Evolutionary conservation across 2,113 vertebrate species (phyloP).

Genomic region (Cyprinus carpio): DNA sequence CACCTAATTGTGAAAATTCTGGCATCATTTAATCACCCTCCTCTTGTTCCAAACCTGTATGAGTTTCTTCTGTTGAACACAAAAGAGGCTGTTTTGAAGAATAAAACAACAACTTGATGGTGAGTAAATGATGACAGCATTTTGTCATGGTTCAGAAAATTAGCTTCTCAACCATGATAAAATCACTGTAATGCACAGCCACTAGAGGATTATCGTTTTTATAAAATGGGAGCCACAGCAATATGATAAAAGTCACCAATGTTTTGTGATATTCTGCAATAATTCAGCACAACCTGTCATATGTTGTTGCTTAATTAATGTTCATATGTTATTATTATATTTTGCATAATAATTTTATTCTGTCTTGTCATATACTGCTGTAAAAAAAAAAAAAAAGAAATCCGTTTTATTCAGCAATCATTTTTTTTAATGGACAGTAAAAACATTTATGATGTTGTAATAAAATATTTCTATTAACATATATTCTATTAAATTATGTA

Average conservation of each 20-base stretch:
- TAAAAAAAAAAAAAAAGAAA: neutral
- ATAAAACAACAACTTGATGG: too few relatives aligned
- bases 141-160: too few relatives aligned
- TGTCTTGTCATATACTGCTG: neutral
- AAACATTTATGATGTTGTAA: neutral
- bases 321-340: neutral
- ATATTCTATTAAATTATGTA: too few relatives aligned
- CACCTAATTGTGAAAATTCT: too few relatives aligned
- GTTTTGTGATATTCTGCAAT: neutral
- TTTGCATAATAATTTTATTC: neutral
- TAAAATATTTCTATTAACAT: neutral
- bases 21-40: too few relatives aligned
- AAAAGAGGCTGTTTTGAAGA: too few relatives aligned
- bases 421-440: neutral
- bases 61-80: too few relatives aligned
- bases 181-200: neutral
- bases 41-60: too few relatives aligned
- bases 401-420: neutral
- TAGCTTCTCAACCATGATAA: neutral
- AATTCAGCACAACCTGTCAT: neutral
- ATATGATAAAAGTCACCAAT: neutral
- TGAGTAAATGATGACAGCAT: too few relatives aligned
- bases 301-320: neutral
- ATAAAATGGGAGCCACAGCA: neutral
- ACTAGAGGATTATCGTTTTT: neutral